Conservation (phyloP, 1,140 invertebrate species). For the Dinoponera quadriceps region DNA sequence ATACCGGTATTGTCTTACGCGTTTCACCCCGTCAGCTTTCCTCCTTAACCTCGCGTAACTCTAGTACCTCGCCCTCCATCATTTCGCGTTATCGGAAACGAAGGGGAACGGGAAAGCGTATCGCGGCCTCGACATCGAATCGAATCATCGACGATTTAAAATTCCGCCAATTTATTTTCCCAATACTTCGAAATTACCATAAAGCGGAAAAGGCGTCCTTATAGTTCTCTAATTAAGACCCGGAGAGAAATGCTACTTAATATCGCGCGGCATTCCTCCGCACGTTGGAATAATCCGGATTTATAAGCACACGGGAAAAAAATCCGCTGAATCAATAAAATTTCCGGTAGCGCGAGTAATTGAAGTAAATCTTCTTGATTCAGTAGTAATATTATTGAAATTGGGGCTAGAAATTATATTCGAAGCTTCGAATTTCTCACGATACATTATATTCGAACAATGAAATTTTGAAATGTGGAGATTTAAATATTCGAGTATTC, state of each 20-base stretch:
- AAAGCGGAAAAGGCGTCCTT: too few relatives aligned
- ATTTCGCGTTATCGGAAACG: background rate
- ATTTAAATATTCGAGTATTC: too few relatives aligned
- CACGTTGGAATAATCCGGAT: background rate
- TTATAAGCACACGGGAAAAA: background rate
- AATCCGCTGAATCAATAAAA: too few relatives aligned
- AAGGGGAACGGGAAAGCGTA: background rate
- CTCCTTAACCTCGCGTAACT: slow-evolving; percentile 45
- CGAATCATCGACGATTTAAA: background rate
- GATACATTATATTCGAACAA: too few relatives aligned
- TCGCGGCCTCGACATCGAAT: background rate
- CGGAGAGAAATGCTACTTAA: background rate
- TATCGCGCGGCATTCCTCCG: background rate
- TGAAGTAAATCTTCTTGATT: too few relatives aligned
- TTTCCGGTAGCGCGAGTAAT: too few relatives aligned
- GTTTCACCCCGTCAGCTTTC: slow-evolving; percentile 29
- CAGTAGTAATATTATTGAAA: too few relatives aligned
- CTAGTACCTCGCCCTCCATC: slow-evolving; percentile 8
- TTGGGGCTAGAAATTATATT: too few relatives aligned
- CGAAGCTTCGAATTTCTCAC: too few relatives aligned
- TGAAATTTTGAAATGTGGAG: background rate
- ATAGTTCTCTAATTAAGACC: background rate
- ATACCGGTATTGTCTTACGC: slow-evolving; percentile 74
- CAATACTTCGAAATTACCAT: background rate
- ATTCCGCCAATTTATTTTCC: background rate